These are phyloP conservation scores for Raphicerus campestris DNA, from an alignment of 2,113 vertebrate genomes.

Conservation along the genomic window DNA sequence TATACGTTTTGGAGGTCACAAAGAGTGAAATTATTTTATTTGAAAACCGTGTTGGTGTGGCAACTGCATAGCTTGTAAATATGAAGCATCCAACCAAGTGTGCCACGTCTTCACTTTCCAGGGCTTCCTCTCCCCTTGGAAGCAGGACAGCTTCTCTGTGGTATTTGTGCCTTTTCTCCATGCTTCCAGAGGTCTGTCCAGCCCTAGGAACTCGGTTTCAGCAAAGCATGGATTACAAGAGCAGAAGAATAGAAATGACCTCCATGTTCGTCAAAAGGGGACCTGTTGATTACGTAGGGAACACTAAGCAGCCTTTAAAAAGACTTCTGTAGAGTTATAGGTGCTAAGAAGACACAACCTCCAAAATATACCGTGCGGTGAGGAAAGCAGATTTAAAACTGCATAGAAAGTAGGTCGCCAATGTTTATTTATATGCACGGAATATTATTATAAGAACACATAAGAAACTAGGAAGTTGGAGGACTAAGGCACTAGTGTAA, in stretches of 20 bases:
- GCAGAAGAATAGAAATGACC: not conserved
- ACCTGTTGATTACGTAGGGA: not conserved
- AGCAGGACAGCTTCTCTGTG: not conserved
- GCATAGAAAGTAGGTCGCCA: no score
- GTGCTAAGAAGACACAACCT: not conserved
- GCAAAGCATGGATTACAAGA: not conserved
- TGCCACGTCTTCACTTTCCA: not conserved
- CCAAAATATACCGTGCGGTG: rapidly evolving
- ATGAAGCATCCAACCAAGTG: not conserved
- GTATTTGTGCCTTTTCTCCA: rapidly evolving
- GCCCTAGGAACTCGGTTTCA: not conserved
- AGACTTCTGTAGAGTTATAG: not conserved
- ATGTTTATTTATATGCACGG: not conserved
- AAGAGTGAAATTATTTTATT: not conserved
- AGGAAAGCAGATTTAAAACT: not conserved
- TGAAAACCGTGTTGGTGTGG: not conserved
- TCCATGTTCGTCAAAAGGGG: not conserved
- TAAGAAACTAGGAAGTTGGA: not conserved
- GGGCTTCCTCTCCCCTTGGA: not conserved
- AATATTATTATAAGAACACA: not conserved
- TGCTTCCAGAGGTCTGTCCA: not conserved
- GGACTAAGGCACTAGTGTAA: not conserved
- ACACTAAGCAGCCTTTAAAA: not conserved
- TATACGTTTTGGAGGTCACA: not conserved
- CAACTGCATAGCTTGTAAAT: not conserved